These are phyloP conservation scores for Heteromormyrus szaboi DNA, from an alignment of 2,797 vertebrate species.

Conservation along the genomic window DNA sequence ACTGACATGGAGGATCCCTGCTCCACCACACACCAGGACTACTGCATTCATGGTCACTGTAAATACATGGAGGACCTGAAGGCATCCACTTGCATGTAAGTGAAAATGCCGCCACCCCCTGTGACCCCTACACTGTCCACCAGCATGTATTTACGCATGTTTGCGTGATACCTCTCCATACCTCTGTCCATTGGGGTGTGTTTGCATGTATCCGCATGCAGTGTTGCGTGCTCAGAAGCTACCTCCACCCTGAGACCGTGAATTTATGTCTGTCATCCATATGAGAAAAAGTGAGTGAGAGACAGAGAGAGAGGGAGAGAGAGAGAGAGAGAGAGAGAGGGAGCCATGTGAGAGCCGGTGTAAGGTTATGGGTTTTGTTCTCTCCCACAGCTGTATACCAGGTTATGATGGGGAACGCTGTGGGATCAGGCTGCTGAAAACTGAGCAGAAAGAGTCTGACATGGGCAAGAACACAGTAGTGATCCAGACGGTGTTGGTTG, in stretches of 20 bases:
- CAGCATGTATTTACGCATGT: background rate
- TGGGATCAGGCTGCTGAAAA: constrained; percentile 54
- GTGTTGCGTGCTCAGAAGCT: background rate
- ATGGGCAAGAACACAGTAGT: constrained; percentile 32
- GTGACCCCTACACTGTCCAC: background rate
- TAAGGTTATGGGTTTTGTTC: background rate
- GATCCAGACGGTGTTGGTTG: constrained; percentile 56
- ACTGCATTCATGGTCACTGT: constrained; percentile 68
- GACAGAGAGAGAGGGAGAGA: background rate
- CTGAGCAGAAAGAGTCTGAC: background rate
- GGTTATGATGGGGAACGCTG: constrained; percentile 65
- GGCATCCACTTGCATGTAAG: constrained; percentile 67
- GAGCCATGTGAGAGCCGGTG: background rate
- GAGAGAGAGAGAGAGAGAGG: background rate
- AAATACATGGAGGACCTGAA: constrained; percentile 58
- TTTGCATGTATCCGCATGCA: background rate
- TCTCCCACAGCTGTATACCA: constrained; percentile 54
- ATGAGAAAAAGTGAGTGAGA: background rate
- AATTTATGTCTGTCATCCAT: background rate
- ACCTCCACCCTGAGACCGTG: background rate
- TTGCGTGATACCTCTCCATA: background rate
- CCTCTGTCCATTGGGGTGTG: background rate
- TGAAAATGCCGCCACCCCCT: constrained; percentile 5
- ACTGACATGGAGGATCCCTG: constrained; percentile 54
- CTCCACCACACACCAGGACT: constrained; percentile 55